phyloP scores from a whole-genome alignment of 1,140 invertebrate genomes.

The Liolophura sinensis region DNA sequence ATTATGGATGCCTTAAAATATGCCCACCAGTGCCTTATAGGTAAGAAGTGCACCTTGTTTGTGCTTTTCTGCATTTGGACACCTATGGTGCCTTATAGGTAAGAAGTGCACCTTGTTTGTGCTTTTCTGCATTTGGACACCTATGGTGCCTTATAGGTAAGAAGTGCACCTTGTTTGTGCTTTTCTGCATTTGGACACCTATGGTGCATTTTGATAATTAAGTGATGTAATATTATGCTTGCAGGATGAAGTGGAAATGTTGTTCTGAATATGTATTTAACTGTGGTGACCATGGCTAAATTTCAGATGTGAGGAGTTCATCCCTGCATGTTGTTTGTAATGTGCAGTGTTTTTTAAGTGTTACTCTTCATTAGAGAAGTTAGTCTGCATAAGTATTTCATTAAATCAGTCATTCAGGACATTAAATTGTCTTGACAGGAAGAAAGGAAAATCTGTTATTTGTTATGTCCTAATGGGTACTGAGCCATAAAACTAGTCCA shows the following conservation, averaged over 20 bases:
- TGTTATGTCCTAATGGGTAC: too few species aligned
- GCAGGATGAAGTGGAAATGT: not conserved
- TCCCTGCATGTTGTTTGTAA: not conserved
- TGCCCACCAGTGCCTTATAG: constrained; percentile 54
- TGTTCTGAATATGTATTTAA: not conserved
- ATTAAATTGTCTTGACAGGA: too few species aligned
- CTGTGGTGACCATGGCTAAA: not conserved
- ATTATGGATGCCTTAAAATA: constrained; percentile 56
- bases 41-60: constrained; percentile 37
- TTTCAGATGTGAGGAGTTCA: not conserved
- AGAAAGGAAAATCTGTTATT: too few species aligned
- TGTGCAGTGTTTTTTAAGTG: too few species aligned
- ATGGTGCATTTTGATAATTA: not conserved
- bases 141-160: not conserved
- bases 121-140: not conserved
- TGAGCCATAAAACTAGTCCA: too few species aligned
- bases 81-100: constrained; percentile 47
- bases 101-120: constrained; percentile 24
- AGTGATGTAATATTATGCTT: not conserved
- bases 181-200: not conserved
- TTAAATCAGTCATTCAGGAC: too few species aligned
- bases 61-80: not conserved
- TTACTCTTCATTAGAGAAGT: too few species aligned
- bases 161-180: not conserved
- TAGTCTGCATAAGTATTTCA: too few species aligned